Base-by-base conservation (phyloP, 2,888 invertebrate species). In the Hoplodrina ambigua region DNA sequence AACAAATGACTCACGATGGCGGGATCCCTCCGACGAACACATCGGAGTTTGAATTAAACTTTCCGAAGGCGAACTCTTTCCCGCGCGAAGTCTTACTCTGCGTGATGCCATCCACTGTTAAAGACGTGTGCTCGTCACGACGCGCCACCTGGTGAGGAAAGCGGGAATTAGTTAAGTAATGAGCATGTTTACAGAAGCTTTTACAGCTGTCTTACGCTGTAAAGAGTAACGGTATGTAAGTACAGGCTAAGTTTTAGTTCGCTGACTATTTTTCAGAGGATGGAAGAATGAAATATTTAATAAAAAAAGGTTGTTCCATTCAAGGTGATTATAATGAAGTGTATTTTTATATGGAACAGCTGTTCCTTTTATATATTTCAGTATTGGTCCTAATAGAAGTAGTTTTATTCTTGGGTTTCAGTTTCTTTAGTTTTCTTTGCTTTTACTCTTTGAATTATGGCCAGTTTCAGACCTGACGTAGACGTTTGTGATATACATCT, bases 1-100 rank as follows among this genome's bases (percentile, higher is more conserved):
- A 58, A 69, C 19, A 64, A 72, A 61, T 58, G 41, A 96, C 96
- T 96, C 88, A 96, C 97, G 98, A 98, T 75, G 97, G 97, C 78
- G 99, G 99, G 97, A 99, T 98, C 41, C 99, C 99, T n/a, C 99
- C 99, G 80, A 99, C 97, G 95, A 98, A 99, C 72, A 99, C 98
- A 93, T 98, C 98, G 44, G 99, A 98, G 94, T 99, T 99, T 78
- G 98, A 97, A 76, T 97, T 96, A 89, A 98, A 97, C 89, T 98
- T 97, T 44, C 99, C 99, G 93, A 99, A 99, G 86, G 97, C 97
- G 90, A 98, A 98, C 93, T 99, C 98, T 88, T 98, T 98, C 81
- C 99, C 98, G 56, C 98, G 97, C 2, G 98, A 98, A 25, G 97
- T 97, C 73, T 98, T 97, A 88, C 97, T 97, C 89, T 98, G 98